Conservation (phyloP, 2,113 vertebrate genomes). For the Phodopus roborovskii region DNA sequence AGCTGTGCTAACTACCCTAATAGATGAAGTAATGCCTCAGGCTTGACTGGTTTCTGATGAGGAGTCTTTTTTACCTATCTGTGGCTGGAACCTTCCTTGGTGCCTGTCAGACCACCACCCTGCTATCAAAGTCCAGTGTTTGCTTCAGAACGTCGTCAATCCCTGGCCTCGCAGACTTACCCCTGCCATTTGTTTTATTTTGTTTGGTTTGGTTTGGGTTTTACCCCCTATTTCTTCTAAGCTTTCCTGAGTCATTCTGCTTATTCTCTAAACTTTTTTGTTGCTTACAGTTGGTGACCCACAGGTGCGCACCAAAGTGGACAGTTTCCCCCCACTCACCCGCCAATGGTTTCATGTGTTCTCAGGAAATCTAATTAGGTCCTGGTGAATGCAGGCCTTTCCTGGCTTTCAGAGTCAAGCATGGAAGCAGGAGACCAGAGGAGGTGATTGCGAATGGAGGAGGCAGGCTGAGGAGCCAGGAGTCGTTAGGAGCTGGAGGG, state of each 20-base stretch:
- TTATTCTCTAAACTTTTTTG: not conserved
- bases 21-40: not conserved
- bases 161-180: too few species aligned
- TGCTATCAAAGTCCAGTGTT: not conserved
- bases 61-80: not conserved
- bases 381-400: not conserved
- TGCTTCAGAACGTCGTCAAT: not conserved
- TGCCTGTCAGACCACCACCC: not conserved
- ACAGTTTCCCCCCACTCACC: not conserved
- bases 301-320: not conserved
- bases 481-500: too few species aligned
- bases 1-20: not conserved
- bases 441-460: not conserved
- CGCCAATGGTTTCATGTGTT: not conserved
- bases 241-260: not conserved
- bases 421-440: not conserved
- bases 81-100: not conserved
- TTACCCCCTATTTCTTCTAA: not conserved
- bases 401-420: not conserved
- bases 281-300: not conserved
- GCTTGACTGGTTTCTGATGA: not conserved
- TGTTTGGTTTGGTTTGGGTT: too few species aligned
- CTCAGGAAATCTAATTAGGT: conserved; percentile 8
- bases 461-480: not conserved
- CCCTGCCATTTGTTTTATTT: too few species aligned